Evolutionary conservation across 2,888 invertebrate species (phyloP), one percentile per base, ranked within the genome.

Genomic region (Hydrotaea diabolus): DNA sequence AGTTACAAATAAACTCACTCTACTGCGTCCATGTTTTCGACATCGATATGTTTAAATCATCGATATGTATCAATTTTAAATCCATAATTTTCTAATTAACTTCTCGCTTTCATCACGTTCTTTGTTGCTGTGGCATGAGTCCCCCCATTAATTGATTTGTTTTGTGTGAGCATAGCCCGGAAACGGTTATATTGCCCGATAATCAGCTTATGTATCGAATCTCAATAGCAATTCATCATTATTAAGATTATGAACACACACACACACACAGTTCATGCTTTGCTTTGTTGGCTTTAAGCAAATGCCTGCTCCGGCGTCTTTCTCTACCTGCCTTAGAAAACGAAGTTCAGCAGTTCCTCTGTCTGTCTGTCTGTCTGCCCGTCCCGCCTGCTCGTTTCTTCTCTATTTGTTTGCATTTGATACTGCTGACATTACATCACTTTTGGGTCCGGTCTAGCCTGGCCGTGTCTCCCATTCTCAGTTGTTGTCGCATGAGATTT

Each of bases 131-230:
- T 53, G 8, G 53, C 17, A 17, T 53, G n/a, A n/a, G n/a, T 53
- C 0, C n/a, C 15, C 21, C 55, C 21, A 8, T 57, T 57, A 21
- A 21, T 57, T 57, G 19, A 21, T 57, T 57, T 57, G 55, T 21
- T 26, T 59, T 26, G 13, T 39, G 39, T 39, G 39, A 49, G 49
- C 49, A 49, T 49, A 49, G 49, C 26, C 49, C 59, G 26, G 59
- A 59, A 26, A 26, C 11, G 7, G 59, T 21, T 57, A 21, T 57
- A 21, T 15, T 15, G 23, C 31, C 8, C 36, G 15, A 9, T 62
- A 62, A 62, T 62, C 62, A 62, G 62, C 62, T 62, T 62, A 62
- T n/a, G n/a, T 62, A n/a, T 26, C 8, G 3, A 59, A 59, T 15
- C 59, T 15, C 15, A 15, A 15, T 62, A 31, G 62, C 36, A n/a